phyloP scores from a whole-genome alignment of 2,113 vertebrate species.

The Sphyrna mokarran region DNA sequence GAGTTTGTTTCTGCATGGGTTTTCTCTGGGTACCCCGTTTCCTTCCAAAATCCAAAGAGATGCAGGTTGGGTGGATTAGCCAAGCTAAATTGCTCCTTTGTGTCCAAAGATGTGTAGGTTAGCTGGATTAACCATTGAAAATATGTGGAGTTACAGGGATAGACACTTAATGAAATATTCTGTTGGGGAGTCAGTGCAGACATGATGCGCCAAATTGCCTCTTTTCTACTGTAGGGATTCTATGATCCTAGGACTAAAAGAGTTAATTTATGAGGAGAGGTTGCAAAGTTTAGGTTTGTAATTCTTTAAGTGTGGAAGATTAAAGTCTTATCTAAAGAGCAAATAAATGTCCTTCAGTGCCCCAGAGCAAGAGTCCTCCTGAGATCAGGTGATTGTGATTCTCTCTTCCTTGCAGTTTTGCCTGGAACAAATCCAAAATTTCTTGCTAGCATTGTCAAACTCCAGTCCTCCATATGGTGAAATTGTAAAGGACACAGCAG shows the following conservation, averaged over 20 bases:
- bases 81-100: no score
- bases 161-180: no score
- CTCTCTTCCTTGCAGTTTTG: not conserved
- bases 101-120: no score
- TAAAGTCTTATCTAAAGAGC: not conserved
- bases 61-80: no score
- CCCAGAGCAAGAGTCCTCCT: not conserved
- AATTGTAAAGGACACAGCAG: not conserved
- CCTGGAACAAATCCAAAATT: not conserved
- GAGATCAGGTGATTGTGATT: not conserved
- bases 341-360: not conserved
- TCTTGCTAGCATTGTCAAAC: not conserved
- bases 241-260: not conserved
- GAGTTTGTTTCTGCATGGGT: no score
- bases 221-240: no score
- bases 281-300: not conserved
- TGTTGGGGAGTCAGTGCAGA: no score
- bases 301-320: not conserved
- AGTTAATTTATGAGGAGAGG: not conserved
- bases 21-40: no score
- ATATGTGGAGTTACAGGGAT: no score
- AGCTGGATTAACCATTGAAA: no score
- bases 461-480: not conserved
- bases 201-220: no score
- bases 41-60: no score